Evolutionary conservation across 2,113 vertebrate genomes (phyloP).

Genomic region (Nibea albiflora): DNA sequence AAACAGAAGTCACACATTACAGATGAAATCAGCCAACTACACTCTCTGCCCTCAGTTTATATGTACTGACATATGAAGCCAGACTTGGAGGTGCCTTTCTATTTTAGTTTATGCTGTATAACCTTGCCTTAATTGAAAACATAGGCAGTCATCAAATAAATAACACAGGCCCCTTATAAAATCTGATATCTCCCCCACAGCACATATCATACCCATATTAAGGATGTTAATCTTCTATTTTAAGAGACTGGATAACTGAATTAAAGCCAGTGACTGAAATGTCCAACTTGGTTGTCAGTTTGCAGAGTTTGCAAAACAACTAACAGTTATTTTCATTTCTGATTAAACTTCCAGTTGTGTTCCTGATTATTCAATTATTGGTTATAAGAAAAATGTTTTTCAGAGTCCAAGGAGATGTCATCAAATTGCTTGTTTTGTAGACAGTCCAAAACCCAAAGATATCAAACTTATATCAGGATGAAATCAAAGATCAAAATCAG

Average conservation of each 20-base stretch:
- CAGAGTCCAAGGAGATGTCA: too few species aligned
- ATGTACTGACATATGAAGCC: slow-evolving; percentile 27
- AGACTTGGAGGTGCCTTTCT: slow-evolving; percentile 41
- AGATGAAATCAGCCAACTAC: too few species aligned
- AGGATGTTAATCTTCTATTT: slow-evolving; percentile 4
- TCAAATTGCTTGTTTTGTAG: too few species aligned
- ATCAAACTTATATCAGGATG: too few species aligned
- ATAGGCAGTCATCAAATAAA: slow-evolving; percentile 55
- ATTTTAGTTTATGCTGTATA: slow-evolving; percentile 42
- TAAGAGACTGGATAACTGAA: neutral
- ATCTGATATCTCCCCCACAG: slow-evolving; percentile 44
- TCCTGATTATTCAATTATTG: too few species aligned
- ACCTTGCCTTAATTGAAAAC: slow-evolving; percentile 41
- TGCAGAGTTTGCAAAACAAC: too few species aligned
- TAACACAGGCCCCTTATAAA: slow-evolving; percentile 18
- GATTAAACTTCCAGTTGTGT: too few species aligned
- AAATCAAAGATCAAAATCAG: too few species aligned
- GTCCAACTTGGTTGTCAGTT: neutral
- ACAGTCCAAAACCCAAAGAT: too few species aligned
- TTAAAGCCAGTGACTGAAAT: neutral
- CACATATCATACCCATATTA: slow-evolving; percentile 15
- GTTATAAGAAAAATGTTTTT: too few species aligned
- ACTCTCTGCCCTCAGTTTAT: slow-evolving; percentile 23
- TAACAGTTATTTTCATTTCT: too few species aligned
- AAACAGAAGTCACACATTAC: neutral